Evolutionary conservation across 2,113 vertebrate species (phyloP).

Genomic region (Chaetodon auriga): DNA sequence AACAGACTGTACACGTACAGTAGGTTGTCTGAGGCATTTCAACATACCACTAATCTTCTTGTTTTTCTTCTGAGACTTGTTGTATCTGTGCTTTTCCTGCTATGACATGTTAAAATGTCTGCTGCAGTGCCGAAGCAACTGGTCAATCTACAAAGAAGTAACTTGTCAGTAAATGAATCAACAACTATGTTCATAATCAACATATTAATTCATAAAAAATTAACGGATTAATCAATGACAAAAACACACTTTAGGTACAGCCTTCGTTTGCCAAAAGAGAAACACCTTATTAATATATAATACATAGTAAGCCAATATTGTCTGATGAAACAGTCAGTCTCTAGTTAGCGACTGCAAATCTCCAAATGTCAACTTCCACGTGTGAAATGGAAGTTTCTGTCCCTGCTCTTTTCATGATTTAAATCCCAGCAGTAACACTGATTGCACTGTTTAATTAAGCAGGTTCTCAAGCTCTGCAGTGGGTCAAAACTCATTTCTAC

Average conservation of each 20-base stretch:
- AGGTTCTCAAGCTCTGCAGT: conserved; percentile 40
- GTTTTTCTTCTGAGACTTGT: not conserved
- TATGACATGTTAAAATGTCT: not conserved
- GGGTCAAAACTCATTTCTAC: conserved; percentile 45
- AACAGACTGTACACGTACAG: not conserved
- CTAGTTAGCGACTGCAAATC: not conserved
- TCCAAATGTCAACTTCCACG: conserved; percentile 8
- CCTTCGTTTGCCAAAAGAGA: not conserved
- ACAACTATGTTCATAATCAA: not conserved
- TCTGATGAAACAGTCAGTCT: not conserved
- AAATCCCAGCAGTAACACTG: conserved; percentile 12
- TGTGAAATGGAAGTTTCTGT: conserved; percentile 3
- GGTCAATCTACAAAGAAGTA: not conserved
- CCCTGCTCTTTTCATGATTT: conserved; percentile 37
- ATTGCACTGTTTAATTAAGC: conserved; percentile 46
- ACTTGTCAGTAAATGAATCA: not conserved
- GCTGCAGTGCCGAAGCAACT: not conserved
- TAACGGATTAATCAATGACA: not conserved
- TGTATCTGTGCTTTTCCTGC: not conserved
- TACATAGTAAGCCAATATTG: not conserved
- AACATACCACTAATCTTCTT: not conserved
- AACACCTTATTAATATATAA: no score
- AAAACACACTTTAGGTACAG: not conserved
- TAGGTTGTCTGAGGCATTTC: not conserved
- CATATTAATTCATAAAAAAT: not conserved